phyloP scores from a whole-genome alignment of 2,113 vertebrate genomes.

The Platysternon megacephalum region DNA sequence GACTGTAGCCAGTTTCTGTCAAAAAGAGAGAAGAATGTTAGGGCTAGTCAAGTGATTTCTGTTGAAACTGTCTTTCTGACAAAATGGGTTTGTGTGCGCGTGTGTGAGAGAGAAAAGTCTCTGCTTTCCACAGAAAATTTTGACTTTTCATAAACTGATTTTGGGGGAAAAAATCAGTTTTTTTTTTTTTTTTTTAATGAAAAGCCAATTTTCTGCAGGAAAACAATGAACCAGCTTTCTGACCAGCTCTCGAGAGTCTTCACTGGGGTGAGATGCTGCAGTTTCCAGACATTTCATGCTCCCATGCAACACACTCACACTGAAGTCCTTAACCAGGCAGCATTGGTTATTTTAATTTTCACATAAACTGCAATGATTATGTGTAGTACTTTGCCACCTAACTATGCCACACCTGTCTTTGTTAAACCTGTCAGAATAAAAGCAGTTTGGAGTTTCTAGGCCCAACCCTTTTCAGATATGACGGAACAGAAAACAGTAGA shows the following conservation, averaged over 20 bases:
- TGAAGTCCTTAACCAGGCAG: neutral
- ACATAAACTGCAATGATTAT: neutral
- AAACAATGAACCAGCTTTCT: neutral
- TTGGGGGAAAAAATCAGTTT: no score
- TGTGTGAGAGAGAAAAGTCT: neutral
- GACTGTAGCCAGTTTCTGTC: neutral
- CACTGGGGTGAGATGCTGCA: neutral
- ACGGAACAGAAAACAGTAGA: neutral
- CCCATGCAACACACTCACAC: neutral
- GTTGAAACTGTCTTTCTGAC: neutral
- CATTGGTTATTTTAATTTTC: neutral
- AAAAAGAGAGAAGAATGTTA: neutral
- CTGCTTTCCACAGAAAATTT: neutral
- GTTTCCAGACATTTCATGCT: fast-evolving
- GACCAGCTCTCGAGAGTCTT: neutral
- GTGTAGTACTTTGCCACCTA: neutral
- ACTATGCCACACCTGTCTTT: neutral
- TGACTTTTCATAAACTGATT: neutral
- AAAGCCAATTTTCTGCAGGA: neutral
- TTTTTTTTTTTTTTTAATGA: no score
- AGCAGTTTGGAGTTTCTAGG: neutral
- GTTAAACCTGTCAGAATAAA: neutral
- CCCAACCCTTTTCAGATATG: neutral
- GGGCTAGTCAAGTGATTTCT: neutral
- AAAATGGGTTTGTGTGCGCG: no score